These are phyloP conservation scores for Drusus annulatus DNA, from an alignment of 1,140 invertebrate genomes.

Conservation along the genomic window DNA sequence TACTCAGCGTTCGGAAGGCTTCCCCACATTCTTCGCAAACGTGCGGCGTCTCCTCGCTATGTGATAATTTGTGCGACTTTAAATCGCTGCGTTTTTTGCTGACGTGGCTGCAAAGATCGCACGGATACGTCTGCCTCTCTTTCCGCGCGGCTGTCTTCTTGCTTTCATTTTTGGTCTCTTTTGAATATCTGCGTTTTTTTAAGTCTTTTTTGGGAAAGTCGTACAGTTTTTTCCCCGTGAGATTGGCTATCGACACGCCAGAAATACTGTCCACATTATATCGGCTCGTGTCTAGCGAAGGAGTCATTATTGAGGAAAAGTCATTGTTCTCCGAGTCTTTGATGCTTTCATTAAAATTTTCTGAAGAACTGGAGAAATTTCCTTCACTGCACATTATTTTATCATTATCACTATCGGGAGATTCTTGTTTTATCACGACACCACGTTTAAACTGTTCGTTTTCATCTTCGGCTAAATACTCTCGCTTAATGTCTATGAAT, in stretches of 20 bases:
- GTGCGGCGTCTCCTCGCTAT: slow-evolving; percentile 19
- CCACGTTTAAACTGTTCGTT: background rate
- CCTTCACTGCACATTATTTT: background rate
- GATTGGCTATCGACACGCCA: background rate
- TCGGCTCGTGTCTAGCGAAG: background rate
- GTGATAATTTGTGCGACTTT: slow-evolving; percentile 7
- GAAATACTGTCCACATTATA: background rate
- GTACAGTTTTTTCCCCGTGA: background rate
- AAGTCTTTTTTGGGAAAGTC: slow-evolving; percentile 2
- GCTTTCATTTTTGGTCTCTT: background rate
- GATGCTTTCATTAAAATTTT: background rate
- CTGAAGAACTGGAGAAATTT: background rate
- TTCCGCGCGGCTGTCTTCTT: background rate
- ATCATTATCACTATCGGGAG: background rate
- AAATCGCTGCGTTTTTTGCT: slow-evolving; percentile 1
- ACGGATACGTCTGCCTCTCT: background rate
- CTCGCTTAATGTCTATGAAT: no score
- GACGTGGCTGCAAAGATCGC: slow-evolving; percentile 17
- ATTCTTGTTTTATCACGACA: slow-evolving; percentile 2
- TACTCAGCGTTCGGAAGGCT: slow-evolving; percentile 62
- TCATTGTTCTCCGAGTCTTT: background rate
- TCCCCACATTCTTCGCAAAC: slow-evolving; percentile 61
- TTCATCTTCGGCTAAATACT: background rate
- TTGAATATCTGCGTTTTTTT: background rate
- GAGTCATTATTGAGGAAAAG: background rate